Percentiles rank a stretch among this genome's conserved stretches.
phyloP scores from a whole-genome alignment of 2,797 vertebrate genomes.

The Cuculus canorus region DNA sequence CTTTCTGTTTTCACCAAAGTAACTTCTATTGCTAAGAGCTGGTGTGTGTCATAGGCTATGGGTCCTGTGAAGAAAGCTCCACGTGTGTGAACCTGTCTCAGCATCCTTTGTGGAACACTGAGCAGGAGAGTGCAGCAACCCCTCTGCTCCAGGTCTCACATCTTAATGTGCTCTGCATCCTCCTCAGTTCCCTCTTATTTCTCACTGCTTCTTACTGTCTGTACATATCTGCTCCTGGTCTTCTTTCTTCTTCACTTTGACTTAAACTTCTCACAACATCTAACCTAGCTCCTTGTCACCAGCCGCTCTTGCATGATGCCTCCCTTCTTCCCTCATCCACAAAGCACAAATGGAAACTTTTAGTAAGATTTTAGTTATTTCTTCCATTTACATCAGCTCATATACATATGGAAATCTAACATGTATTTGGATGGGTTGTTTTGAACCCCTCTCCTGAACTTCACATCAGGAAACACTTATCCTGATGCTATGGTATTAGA shows the following conservation, averaged over 20 bases:
- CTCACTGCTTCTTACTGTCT: not conserved
- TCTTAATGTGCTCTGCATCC: not conserved
- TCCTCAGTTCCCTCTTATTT: not conserved
- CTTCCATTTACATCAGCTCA: not conserved
- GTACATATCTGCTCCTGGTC: not conserved
- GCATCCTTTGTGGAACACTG: not conserved
- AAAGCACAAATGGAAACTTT: not conserved
- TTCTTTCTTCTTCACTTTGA: not conserved
- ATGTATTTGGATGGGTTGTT: not conserved
- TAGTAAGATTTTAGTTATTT: not conserved
- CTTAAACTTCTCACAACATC: not conserved
- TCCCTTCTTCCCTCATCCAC: not conserved
- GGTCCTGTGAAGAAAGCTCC: not conserved
- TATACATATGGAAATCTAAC: not conserved
- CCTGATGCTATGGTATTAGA: not conserved
- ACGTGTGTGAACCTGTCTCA: not conserved
- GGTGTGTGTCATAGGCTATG: fast-evolving
- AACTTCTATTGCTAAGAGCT: not conserved
- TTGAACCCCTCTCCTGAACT: not conserved
- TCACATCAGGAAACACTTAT: not conserved
- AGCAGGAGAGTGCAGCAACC: not conserved
- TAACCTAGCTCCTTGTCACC: not conserved
- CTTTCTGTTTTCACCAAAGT: not conserved
- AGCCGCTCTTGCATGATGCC: not conserved
- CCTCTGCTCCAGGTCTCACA: fast-evolving